Percentiles rank a stretch among this genome's conserved stretches.
phyloP scores from a whole-genome alignment of 53 echinoderm and acorn worm genomes.

The Stichopus horrens region DNA sequence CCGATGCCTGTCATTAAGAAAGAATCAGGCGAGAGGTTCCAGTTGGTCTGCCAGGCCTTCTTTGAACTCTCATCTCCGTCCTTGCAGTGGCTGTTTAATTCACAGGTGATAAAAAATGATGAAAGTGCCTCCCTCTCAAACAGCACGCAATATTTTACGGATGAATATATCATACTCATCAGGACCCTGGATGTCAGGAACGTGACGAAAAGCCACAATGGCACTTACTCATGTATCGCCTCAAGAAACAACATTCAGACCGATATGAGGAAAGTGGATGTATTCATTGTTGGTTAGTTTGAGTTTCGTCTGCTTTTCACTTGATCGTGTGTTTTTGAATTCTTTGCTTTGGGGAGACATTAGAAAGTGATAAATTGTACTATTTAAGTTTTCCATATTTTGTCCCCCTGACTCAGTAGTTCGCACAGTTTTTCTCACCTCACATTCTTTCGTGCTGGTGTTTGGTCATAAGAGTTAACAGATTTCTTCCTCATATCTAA shows the following conservation, averaged over 20 bases:
- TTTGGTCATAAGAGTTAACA: no score
- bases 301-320: no score
- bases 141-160: not conserved
- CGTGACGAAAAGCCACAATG: not conserved
- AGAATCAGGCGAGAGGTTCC: not conserved
- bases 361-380: no score
- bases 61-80: not conserved
- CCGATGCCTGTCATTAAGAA: not conserved
- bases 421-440: no score
- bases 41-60: not conserved
- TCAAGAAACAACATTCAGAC: not conserved
- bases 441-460: no score
- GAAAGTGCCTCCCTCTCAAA: not conserved
- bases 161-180: not conserved
- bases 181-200: not conserved
- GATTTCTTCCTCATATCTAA: no score
- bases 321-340: no score
- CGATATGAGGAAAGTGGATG: not conserved
- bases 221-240: not conserved
- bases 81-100: not conserved
- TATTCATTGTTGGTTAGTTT: not conserved
- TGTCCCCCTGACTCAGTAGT: no score
- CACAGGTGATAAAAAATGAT: not conserved
- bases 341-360: no score
- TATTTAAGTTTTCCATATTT: no score